phyloP scores from a whole-genome alignment of 2,888 invertebrate species.

The Xanthorhoe designata region DNA sequence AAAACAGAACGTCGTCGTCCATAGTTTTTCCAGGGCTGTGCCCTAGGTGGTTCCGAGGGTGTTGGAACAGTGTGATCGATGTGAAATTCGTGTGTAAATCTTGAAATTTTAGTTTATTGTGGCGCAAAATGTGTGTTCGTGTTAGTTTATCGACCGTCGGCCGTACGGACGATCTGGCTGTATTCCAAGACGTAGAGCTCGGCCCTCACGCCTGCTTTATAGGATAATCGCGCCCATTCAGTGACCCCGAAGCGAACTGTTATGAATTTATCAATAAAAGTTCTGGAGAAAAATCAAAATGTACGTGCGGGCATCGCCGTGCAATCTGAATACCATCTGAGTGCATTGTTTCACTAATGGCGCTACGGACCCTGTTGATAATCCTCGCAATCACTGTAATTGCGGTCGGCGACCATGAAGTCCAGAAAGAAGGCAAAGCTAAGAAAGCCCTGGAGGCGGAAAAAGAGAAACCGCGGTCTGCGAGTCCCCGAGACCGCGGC shows the following conservation, averaged over 20 bases:
- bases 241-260: constrained; percentile 54
- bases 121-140: constrained; percentile 38
- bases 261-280: constrained; percentile 65
- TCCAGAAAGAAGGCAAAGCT: constrained; percentile 72
- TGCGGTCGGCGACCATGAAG: constrained; percentile 66
- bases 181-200: constrained; percentile 50
- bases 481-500: constrained; percentile 64
- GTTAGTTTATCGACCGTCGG: constrained; percentile 63
- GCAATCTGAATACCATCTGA: constrained; percentile 58
- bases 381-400: constrained; percentile 64
- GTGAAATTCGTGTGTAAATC: constrained; percentile 32
- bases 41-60: constrained; percentile 50
- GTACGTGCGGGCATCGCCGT: constrained; percentile 53
- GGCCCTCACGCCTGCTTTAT: constrained; percentile 54
- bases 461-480: constrained; percentile 69
- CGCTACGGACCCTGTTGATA: constrained; percentile 65
- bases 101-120: constrained; percentile 26
- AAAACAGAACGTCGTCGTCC: constrained; percentile 52
- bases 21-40: constrained; percentile 61
- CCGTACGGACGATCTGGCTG: constrained; percentile 56
- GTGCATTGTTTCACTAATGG: constrained; percentile 70
- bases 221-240: constrained; percentile 56
- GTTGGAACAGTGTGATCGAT: constrained; percentile 33
- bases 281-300: constrained; percentile 55
- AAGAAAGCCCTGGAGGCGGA: constrained; percentile 79